Percentiles rank a stretch among this genome's conserved stretches.
Conservation (phyloP, 1,140 invertebrate species). For the Microplitis mediator region DNA sequence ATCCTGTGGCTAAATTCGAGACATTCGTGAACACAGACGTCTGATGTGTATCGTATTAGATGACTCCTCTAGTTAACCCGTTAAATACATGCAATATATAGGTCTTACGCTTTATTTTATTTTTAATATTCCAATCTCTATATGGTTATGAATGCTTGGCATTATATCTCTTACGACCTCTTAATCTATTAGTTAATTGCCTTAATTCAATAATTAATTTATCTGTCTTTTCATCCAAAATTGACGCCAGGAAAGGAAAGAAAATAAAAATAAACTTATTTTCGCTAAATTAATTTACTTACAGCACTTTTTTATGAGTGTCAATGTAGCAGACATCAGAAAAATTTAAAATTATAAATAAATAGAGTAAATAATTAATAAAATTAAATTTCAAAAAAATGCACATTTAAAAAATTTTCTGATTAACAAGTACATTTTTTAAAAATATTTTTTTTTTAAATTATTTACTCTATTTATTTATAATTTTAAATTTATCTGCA, state of each 20-base stretch:
- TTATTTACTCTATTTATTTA: too few species aligned
- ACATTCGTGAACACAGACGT: neutral
- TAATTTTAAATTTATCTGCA: too few species aligned
- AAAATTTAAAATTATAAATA: too few species aligned
- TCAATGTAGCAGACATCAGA: too few species aligned
- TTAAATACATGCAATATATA: neutral
- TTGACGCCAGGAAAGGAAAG: neutral
- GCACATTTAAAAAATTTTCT: too few species aligned
- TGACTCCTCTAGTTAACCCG: conserved; percentile 1
- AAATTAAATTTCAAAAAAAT: too few species aligned
- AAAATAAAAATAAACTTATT: neutral
- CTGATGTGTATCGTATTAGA: conserved; percentile 11
- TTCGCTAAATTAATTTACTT: too few species aligned
- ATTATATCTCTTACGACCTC: conserved; percentile 3
- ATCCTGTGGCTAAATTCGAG: neutral
- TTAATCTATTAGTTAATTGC: neutral
- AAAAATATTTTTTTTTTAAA: too few species aligned
- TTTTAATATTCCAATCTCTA: conserved; percentile 3
- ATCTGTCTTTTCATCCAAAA: neutral
- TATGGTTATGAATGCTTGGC: neutral
- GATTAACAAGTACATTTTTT: too few species aligned
- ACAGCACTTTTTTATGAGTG: too few species aligned
- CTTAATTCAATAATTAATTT: conserved; percentile 2
- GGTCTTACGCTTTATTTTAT: too few species aligned
- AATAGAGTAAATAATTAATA: too few species aligned